phyloP scores from a whole-genome alignment of 2,888 invertebrate species.

The Lithophane socia region DNA sequence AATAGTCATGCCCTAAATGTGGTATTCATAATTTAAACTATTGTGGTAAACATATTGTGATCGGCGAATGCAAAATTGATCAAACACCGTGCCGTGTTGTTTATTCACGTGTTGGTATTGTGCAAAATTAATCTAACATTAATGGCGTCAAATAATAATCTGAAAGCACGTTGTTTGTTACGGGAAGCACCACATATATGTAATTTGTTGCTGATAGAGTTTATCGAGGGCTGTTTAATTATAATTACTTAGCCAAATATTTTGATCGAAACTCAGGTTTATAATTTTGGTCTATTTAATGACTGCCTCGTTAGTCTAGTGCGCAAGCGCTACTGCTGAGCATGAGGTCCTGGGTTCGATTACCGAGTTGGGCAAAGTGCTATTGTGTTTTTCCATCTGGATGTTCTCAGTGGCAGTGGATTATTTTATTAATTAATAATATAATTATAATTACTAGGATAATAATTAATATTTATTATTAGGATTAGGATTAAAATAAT shows the following conservation, averaged over 20 bases:
- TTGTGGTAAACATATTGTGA: slow-evolving; percentile 34
- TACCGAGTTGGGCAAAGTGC: too few relatives aligned
- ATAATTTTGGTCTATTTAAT: slow-evolving; percentile 2
- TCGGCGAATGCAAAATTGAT: slow-evolving; percentile 46
- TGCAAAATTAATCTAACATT: slow-evolving; percentile 48
- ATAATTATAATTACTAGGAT: too few relatives aligned
- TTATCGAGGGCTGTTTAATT: slow-evolving; percentile 24
- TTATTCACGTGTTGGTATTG: slow-evolving; percentile 30
- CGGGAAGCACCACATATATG: slow-evolving; percentile 17
- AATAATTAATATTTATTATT: too few relatives aligned
- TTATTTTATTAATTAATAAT: too few relatives aligned
- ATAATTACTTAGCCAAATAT: slow-evolving; percentile 21
- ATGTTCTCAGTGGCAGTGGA: too few relatives aligned
- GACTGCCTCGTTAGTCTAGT: too few relatives aligned
- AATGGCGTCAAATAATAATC: slow-evolving; percentile 34
- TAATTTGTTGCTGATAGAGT: slow-evolving; percentile 27
- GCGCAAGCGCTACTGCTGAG: too few relatives aligned
- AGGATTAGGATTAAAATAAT: slow-evolving; percentile 20
- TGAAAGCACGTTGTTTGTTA: slow-evolving; percentile 28
- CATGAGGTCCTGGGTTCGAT: too few relatives aligned
- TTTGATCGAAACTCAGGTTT: slow-evolving; percentile 6
- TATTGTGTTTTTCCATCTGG: too few relatives aligned
- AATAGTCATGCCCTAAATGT: slow-evolving; percentile 30
- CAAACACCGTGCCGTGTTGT: slow-evolving; percentile 32
- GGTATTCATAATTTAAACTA: slow-evolving; percentile 44